Percentiles rank a stretch among this genome's conserved stretches.
These are phyloP conservation scores for Orthonychiurus folsomi DNA, from an alignment of 2,888 invertebrate species.

Conservation along the genomic window DNA sequence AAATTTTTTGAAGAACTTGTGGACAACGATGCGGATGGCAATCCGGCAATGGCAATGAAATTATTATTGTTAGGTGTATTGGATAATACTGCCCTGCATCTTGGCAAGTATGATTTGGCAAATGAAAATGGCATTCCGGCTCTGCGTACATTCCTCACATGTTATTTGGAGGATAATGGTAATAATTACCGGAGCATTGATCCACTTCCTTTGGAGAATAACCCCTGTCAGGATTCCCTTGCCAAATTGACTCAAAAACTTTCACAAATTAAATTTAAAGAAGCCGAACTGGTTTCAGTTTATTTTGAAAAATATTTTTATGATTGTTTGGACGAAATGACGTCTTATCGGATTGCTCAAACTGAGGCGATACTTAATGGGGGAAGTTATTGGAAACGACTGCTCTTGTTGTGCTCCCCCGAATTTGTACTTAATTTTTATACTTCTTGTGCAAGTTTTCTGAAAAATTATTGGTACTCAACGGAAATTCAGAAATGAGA, in stretches of 20 bases:
- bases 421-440: too few relatives aligned
- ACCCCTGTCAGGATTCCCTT: background rate
- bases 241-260: background rate
- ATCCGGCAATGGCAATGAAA: background rate
- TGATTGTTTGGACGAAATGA: conserved; percentile 8
- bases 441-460: too few relatives aligned
- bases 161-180: background rate
- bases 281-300: background rate
- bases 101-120: conserved; percentile 2
- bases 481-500: too few relatives aligned
- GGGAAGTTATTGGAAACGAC: too few relatives aligned
- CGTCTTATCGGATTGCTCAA: conserved; percentile 13
- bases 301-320: conserved; percentile 1
- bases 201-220: background rate
- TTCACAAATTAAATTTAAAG: background rate
- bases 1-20: background rate
- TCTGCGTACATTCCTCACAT: background rate
- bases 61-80: background rate
- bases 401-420: too few relatives aligned
- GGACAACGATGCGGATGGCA: background rate
- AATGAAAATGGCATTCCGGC: background rate
- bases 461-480: too few relatives aligned
- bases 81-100: background rate
- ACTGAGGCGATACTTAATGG: background rate
- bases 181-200: background rate